These are phyloP conservation scores for Calliphora vicina DNA, from an alignment of 1,140 invertebrate genomes.

Conservation along the genomic window DNA sequence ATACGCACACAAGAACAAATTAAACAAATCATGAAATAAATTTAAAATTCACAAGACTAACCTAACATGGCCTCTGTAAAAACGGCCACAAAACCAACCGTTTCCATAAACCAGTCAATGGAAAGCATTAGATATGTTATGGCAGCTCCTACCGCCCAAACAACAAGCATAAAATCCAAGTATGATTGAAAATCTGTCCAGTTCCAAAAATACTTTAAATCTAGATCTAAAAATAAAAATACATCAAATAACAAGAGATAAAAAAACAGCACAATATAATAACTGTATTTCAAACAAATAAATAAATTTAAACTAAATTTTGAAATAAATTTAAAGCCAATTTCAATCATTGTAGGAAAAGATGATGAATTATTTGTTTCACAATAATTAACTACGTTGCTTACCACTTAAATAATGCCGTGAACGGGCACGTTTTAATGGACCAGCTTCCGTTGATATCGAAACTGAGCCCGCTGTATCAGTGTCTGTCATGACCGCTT, in stretches of 20 bases:
- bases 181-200: constrained; percentile 99
- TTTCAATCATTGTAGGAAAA: not conserved
- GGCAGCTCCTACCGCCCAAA: constrained; percentile 81
- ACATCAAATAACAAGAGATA: constrained; percentile 41
- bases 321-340: not conserved
- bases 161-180: constrained; percentile 88
- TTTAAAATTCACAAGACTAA: constrained; percentile 8
- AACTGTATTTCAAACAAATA: not conserved
- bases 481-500: constrained; percentile 48
- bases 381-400: constrained; percentile 4
- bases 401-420: constrained; percentile 61
- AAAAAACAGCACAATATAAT: constrained; percentile 34
- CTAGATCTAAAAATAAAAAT: constrained; percentile 81
- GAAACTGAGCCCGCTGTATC: constrained; percentile 56
- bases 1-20: too few species aligned
- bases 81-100: constrained; percentile 91
- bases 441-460: constrained; percentile 51
- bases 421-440: constrained; percentile 56
- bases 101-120: constrained; percentile 83
- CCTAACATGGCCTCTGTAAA: constrained; percentile 97
- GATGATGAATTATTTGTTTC: not conserved
- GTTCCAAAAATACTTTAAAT: constrained; percentile 94
- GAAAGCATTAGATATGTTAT: constrained; percentile 89
- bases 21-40: constrained; percentile 41
- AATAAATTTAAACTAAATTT: not conserved